Conservation (phyloP, 2,113 vertebrate genomes). For the Calcarius ornatus region DNA sequence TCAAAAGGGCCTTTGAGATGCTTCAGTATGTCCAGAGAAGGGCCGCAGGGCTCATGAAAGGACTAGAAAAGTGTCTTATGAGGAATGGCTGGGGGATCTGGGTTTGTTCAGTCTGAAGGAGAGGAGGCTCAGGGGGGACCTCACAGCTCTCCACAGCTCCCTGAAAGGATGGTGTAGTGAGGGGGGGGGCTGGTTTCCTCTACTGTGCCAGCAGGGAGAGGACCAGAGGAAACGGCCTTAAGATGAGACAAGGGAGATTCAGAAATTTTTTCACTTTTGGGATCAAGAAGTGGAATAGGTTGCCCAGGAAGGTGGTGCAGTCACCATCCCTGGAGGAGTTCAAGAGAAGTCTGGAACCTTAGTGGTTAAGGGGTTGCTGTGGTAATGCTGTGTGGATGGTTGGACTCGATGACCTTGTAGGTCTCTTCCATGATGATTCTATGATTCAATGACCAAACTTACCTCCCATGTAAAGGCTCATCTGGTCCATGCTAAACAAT, state of each 20-base stretch:
- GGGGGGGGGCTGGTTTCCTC: rapidly evolving
- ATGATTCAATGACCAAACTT: background rate
- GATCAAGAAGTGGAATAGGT: background rate
- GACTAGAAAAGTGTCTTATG: background rate
- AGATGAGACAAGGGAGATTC: background rate
- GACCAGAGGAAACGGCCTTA: background rate
- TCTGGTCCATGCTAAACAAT: background rate
- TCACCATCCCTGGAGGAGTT: background rate
- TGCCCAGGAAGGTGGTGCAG: background rate
- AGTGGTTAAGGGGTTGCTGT: too few species aligned
- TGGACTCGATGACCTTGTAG: background rate
- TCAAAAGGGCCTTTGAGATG: background rate
- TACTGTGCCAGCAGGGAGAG: background rate
- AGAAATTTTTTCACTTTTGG: background rate
- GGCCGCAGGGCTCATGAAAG: rapidly evolving
- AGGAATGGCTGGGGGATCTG: background rate
- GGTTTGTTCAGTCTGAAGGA: background rate
- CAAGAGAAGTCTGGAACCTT: background rate
- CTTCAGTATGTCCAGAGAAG: background rate
- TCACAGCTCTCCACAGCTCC: rapidly evolving
- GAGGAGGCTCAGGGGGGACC: background rate
- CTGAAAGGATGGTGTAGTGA: background rate
- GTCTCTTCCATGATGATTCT: background rate
- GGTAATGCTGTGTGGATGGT: background rate
- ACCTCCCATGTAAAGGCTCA: background rate